Evolutionary conservation across 2,113 vertebrate genomes (phyloP), one percentile per base, ranked within the genome.

Genomic region (Merops nubicus): DNA sequence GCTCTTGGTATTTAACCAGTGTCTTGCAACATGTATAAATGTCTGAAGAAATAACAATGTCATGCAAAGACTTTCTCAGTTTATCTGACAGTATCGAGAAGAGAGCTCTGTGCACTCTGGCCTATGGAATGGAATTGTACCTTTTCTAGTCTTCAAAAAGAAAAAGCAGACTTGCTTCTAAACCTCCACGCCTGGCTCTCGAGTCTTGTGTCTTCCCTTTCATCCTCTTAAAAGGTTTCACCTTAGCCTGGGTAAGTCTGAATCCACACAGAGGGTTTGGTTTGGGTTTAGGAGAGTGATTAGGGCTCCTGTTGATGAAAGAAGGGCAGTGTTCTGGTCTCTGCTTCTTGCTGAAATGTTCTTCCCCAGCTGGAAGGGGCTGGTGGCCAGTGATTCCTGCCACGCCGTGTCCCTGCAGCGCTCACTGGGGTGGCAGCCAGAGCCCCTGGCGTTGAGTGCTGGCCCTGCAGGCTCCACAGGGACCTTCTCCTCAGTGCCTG

Each of bases 101-200:
- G 60, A 0, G 16, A 94, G 84, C 80, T 81, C 54, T 87, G 85
- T 94, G 89, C 89, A 74, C 89, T 63, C 84, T 65, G 40, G 75
- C 80, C 33, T 91, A 47, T 63, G 75, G 77, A 86, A 72, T 56
- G 65, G 72, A 85, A 91, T 6, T 96, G 93, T 96, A 94, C 16
- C 0, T 96, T 95, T 96, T 95, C 91, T 92, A 94, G 89, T 93
- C 93, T 63, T 47, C 13, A 33, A 11, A 21, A 56, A 88, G 51
- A 77, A 92, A 94, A 95, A 94, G 77, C 93, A 81, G 91, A 89
- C 15, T 64, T 93, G 91, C 93, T 92, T 87, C 69, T 72, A 74
- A 89, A 92, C 87, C 19, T 5, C 2, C 70, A 22, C 11, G 31
- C 81, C 91, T 75, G 89, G 15, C 8, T 86, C 83, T 77, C n/a